phyloP scores from a whole-genome alignment of 1,140 invertebrate species.

The Panonychus citri region DNA sequence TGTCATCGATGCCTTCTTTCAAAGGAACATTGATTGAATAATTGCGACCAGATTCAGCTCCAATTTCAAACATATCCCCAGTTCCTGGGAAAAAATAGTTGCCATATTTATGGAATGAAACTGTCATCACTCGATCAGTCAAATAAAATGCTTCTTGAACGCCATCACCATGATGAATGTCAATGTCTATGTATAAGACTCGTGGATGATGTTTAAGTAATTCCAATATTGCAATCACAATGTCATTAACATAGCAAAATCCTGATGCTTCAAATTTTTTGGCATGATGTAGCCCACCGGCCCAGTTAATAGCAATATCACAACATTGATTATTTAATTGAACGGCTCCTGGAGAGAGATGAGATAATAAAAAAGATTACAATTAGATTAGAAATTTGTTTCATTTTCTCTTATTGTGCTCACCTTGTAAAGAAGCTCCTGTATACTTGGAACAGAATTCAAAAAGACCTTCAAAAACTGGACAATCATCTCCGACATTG shows the following conservation, averaged over 20 bases:
- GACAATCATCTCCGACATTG: conserved; percentile 97
- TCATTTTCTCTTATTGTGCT: conserved; percentile 4
- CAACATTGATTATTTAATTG: conserved; percentile 72
- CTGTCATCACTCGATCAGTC: conserved; percentile 96
- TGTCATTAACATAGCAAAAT: conserved; percentile 96
- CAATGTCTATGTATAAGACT: conserved; percentile 96
- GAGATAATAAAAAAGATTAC: neutral
- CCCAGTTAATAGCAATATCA: conserved; percentile 98
- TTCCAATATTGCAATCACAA: conserved; percentile 92
- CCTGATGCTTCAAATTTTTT: conserved; percentile 90
- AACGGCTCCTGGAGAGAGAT: conserved; percentile 37
- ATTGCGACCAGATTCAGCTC: conserved; percentile 69
- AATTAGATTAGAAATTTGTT: neutral
- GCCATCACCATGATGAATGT: conserved; percentile 97
- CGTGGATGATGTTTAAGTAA: conserved; percentile 79
- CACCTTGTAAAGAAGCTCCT: conserved; percentile 65
- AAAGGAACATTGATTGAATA: conserved; percentile 93
- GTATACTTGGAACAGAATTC: conserved; percentile 97
- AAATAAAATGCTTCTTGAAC: conserved; percentile 98
- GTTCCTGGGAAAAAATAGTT: conserved; percentile 82
- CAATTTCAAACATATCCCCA: conserved; percentile 93
- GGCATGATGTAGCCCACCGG: conserved; percentile 93
- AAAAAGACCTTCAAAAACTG: conserved; percentile 93
- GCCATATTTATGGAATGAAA: conserved; percentile 96
- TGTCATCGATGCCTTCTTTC: conserved; percentile 86